Conservation (phyloP, 2,113 vertebrate species). For the Callipepla squamata region DNA sequence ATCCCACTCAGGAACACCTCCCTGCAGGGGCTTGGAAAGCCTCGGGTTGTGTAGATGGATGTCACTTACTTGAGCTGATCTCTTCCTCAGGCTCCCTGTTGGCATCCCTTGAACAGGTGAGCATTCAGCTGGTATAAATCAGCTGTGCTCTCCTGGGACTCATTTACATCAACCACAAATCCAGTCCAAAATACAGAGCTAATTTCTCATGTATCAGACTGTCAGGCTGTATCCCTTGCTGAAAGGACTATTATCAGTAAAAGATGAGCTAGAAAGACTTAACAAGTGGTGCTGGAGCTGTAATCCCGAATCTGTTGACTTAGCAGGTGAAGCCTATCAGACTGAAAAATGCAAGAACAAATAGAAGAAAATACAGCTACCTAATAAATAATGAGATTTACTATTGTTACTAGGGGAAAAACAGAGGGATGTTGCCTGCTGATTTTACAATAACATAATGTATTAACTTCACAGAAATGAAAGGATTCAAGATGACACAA, state of each 20-base stretch:
- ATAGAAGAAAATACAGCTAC: not conserved
- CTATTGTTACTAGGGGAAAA: not conserved
- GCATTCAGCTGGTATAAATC: conserved; percentile 21
- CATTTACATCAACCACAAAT: conserved; percentile 27
- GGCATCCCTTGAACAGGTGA: conserved; percentile 52
- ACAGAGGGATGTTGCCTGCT: not conserved
- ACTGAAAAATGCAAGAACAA: not conserved
- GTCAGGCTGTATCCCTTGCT: not conserved
- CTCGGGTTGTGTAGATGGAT: conserved; percentile 26
- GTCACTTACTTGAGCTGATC: conserved; percentile 31
- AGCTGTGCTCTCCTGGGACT: conserved; percentile 34
- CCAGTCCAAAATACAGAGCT: not conserved
- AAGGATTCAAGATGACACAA: not conserved
- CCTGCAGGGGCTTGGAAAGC: conserved; percentile 11
- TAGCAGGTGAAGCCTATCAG: not conserved
- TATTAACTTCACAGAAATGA: not conserved
- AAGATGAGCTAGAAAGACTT: not conserved
- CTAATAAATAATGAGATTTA: not conserved
- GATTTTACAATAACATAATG: not conserved
- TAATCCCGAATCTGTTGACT: not conserved
- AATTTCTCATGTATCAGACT: not conserved
- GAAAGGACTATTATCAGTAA: not conserved
- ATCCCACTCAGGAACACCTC: not conserved
- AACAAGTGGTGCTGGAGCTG: not conserved
- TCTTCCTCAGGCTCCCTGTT: not conserved